Conservation (phyloP, 2,797 vertebrate genomes). For the Chelmon rostratus region DNA sequence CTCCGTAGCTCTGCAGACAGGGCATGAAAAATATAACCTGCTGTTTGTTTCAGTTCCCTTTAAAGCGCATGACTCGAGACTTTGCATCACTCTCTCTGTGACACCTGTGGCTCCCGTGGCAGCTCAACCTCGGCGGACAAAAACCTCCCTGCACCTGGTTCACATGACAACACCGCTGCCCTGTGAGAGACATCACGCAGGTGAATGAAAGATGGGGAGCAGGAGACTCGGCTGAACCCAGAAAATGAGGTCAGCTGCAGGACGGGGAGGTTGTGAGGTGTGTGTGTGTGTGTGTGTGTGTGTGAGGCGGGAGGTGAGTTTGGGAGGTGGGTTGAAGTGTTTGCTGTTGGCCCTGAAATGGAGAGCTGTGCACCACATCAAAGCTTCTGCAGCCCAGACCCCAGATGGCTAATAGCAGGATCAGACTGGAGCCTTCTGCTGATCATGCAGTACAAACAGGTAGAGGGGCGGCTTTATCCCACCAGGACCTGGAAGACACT, state of each 20-base stretch:
- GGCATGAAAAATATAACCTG: conserved; percentile 15
- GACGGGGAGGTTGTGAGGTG: conserved; percentile 11
- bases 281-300: conserved; percentile 12
- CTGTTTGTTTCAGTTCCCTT: conserved; percentile 1
- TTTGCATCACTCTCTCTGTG: conserved; percentile 14
- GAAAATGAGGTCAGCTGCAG: conserved; percentile 55
- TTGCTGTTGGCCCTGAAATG: conserved; percentile 46
- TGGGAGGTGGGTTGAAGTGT: conserved; percentile 26
- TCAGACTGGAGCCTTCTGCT: conserved; percentile 35
- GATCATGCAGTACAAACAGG: conserved; percentile 32
- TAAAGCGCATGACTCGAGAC: background rate
- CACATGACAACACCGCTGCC: conserved; percentile 53
- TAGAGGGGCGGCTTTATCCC: background rate
- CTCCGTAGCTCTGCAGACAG: background rate
- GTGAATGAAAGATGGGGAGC: conserved; percentile 54
- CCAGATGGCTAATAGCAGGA: conserved; percentile 54
- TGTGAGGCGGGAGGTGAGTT: conserved; percentile 39
- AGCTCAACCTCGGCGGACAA: conserved; percentile 14
- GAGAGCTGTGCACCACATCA: conserved; percentile 62
- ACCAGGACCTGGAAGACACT: background rate
- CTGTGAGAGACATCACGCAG: conserved; percentile 30
- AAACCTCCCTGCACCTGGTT: conserved; percentile 43
- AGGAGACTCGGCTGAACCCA: conserved; percentile 24
- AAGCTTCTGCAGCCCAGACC: conserved; percentile 47
- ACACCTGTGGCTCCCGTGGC: conserved; percentile 40